Conservation (phyloP, 2,113 vertebrate genomes). For the Thryonomys swinderianus region DNA sequence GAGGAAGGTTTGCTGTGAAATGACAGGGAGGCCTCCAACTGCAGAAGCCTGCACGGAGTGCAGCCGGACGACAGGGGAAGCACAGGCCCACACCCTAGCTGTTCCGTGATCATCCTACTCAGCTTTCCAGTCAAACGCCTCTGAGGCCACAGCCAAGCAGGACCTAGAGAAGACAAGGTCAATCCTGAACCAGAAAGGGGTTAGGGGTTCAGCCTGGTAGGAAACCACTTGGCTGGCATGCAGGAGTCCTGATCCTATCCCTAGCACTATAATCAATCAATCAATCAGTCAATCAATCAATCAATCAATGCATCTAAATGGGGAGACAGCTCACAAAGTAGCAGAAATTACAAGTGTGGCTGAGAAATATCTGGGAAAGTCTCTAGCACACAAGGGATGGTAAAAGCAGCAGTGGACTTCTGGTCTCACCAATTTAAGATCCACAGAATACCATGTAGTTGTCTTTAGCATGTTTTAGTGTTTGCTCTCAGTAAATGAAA, state of each 20-base stretch:
- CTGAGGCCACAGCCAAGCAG: not conserved
- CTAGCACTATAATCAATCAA: not conserved
- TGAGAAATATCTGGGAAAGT: not conserved
- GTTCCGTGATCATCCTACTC: not conserved
- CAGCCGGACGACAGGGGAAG: not conserved
- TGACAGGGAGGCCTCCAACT: not conserved
- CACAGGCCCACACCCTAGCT: not conserved
- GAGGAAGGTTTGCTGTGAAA: not conserved
- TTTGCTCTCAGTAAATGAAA: constrained; percentile 12
- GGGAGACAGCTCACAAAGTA: not conserved
- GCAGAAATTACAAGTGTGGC: not conserved
- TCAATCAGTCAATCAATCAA: no score
- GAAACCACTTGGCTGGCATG: no score
- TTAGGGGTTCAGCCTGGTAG: not conserved
- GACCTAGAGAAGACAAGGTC: not conserved
- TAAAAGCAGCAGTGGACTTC: not conserved
- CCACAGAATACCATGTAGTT: not conserved
- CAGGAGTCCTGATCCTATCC: not conserved
- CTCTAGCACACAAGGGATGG: not conserved
- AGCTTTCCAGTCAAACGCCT: not conserved
- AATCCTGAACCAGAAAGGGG: not conserved
- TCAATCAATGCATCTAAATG: not conserved
- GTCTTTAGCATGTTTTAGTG: not conserved
- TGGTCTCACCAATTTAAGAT: not conserved
- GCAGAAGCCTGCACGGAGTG: not conserved